Evolutionary conservation across 2,113 vertebrate species (phyloP), one percentile per base, ranked within the genome.

Genomic region (Erythrolamprus reginae): DNA sequence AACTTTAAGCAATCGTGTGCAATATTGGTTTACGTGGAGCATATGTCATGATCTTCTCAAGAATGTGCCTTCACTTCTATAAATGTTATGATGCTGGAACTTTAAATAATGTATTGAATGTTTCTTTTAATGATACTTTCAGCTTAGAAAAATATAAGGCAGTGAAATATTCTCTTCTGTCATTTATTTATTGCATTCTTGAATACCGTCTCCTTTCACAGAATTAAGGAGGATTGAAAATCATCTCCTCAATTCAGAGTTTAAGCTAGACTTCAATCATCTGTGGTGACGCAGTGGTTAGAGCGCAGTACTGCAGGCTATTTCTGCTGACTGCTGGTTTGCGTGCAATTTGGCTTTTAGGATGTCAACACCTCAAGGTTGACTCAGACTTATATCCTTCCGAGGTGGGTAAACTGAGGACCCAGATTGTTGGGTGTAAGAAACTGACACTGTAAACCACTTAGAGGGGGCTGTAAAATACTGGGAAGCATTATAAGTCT

Each of bases 1-100:
- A 42, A 77, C 15, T 42, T 77, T 28, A 21, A 93, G 13, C 91
- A 92, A 24, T 92, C 15, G 84, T 93, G 88, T 93, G 91, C 93
- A 93, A 92, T 92, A 92, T 89, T 93, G 17, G 52, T 91, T 47
- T 91, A n/a, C 10, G 92, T 88, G 52, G 87, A 42, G 70, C 33
- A 88, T 65, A 9, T 90, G 89, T 95, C 83, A 28, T 0, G 89
- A 2, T 90, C 96, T 90, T 95, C 92, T 93, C 85, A 86, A 94
- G 89, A 53, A 89, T 88, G 91, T 95, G 96, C 94, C 95, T 96
- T 95, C 88, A 82, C 93, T 84, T 58, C 93, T 93, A 88, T 93
- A 92, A 93, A 50, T 92, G 55, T 90, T 96, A 92, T 90, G 96
- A 93, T 95, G 90, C 84, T 77, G 51, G 53, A 91, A 28, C 1